A percentile compares a stretch with the other conserved stretches of the same genome.
These are phyloP conservation scores for Blomia tropicalis DNA, from an alignment of 2,888 invertebrate species.

Conservation along the genomic window DNA sequence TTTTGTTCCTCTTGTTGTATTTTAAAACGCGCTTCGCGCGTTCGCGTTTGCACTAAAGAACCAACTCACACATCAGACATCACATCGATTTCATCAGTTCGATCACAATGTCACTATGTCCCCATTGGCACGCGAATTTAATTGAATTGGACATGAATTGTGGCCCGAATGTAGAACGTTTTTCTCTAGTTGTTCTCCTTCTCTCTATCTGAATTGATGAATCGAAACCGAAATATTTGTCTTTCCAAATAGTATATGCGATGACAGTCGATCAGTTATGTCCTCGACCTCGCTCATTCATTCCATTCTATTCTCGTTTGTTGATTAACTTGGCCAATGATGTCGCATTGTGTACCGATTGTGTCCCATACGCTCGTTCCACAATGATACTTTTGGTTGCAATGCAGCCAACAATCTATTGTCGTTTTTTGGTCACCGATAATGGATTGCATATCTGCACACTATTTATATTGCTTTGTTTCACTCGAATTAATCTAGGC, in stretches of 20 bases:
- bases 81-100: not conserved
- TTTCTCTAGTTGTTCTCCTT: not conserved
- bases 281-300: no score
- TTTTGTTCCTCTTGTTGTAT: no score
- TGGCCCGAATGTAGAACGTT: no score
- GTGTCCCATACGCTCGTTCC: no score
- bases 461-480: slow-evolving; percentile 13
- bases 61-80: not conserved
- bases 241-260: not conserved
- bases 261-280: not conserved
- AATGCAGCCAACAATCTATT: no score
- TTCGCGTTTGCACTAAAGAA: no score
- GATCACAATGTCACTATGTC: not conserved
- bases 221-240: not conserved
- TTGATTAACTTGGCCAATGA: not conserved
- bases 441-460: slow-evolving; percentile 11
- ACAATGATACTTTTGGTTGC: no score
- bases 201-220: not conserved
- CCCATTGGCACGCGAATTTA: not conserved
- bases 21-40: no score
- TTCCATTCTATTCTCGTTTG: not conserved
- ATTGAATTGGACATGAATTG: not conserved
- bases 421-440: not conserved
- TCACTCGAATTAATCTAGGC: slow-evolving; percentile 13
- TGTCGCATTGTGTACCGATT: no score